phyloP scores from a whole-genome alignment of 2,113 vertebrate species.

The Sigmodon hispidus region DNA sequence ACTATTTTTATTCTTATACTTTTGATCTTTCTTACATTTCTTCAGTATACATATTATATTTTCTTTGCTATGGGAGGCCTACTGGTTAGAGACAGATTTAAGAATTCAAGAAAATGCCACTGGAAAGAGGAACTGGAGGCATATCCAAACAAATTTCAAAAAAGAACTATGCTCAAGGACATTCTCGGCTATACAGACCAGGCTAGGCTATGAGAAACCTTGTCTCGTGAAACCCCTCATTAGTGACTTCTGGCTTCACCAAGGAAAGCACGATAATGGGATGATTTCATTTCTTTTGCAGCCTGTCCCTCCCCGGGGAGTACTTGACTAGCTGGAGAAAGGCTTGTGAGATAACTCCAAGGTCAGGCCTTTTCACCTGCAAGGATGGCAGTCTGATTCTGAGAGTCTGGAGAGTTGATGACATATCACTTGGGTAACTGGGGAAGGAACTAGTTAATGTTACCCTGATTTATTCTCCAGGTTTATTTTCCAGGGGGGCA shows the following conservation, averaged over 20 bases:
- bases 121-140: neutral
- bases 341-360: neutral
- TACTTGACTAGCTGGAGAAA: rapidly evolving
- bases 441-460: too few species aligned
- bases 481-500: neutral
- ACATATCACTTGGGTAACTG: neutral
- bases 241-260: neutral
- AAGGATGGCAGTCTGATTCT: neutral
- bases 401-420: too few species aligned
- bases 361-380: neutral
- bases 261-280: neutral
- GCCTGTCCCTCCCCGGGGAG: rapidly evolving
- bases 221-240: neutral
- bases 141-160: neutral
- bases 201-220: neutral
- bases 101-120: neutral
- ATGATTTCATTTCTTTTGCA: neutral
- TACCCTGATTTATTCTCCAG: neutral
- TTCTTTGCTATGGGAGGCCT: neutral
- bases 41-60: neutral
- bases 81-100: neutral
- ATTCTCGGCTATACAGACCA: too few species aligned
- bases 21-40: neutral
- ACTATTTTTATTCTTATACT: neutral
- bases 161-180: neutral